phyloP scores from a whole-genome alignment of 2,797 vertebrate genomes.

The Scolopax rusticola region DNA sequence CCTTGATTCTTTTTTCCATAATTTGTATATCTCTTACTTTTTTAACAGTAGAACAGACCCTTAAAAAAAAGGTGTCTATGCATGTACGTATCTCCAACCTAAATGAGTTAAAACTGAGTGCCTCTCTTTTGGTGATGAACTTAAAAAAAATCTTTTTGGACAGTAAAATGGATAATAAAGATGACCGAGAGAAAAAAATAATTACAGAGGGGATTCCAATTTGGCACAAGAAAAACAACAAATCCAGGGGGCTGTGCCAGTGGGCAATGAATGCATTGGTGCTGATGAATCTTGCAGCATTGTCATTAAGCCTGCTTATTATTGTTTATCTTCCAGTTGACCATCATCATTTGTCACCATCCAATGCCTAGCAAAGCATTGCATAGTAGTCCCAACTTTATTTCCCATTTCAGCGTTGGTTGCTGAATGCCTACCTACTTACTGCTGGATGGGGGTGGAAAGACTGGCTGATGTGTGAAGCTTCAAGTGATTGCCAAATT shows the following conservation, averaged over 20 bases:
- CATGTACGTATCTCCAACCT: not conserved
- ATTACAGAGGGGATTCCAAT: not conserved
- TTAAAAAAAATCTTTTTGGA: not conserved
- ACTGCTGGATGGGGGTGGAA: not conserved
- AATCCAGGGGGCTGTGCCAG: not conserved
- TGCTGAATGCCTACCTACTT: not conserved
- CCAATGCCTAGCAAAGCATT: not conserved
- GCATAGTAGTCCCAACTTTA: not conserved
- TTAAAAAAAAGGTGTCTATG: not conserved
- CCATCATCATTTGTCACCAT: conserved; percentile 18
- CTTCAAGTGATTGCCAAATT: not conserved
- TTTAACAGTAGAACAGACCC: not conserved
- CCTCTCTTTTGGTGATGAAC: not conserved
- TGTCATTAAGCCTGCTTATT: conserved; percentile 27
- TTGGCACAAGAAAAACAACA: not conserved
- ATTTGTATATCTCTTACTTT: rapidly evolving
- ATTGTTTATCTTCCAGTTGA: conserved; percentile 35
- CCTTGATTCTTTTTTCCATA: not conserved
- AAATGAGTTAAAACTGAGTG: not conserved
- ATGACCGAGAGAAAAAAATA: not conserved
- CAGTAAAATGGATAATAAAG: not conserved
- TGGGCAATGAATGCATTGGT: not conserved
- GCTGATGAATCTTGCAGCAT: not conserved
- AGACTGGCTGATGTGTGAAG: not conserved
- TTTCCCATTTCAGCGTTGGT: not conserved